A percentile compares a stretch with the other conserved stretches of the same genome.
Evolutionary conservation across 2,888 invertebrate species (phyloP).

Genomic region (Bugula neritina): DNA sequence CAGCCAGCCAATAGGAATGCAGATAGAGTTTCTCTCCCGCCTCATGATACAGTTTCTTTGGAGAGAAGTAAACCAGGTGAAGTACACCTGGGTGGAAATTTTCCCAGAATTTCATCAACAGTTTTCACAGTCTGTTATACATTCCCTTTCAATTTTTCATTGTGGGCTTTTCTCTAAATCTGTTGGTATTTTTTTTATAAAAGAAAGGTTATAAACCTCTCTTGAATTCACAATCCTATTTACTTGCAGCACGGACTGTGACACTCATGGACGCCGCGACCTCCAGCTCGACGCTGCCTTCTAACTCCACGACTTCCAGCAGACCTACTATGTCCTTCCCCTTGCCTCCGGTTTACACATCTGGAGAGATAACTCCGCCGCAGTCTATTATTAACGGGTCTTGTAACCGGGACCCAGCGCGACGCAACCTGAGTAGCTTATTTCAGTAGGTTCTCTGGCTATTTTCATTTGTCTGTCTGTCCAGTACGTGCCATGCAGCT

Average conservation of each 20-base stretch:
- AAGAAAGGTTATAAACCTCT: too few relatives aligned
- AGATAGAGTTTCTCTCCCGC: too few relatives aligned
- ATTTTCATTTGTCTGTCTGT: too few relatives aligned
- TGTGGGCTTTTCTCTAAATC: too few relatives aligned
- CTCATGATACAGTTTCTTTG: background rate
- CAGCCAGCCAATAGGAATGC: conserved; percentile 6
- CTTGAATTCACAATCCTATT: too few relatives aligned
- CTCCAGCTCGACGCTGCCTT: background rate
- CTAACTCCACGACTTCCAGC: background rate
- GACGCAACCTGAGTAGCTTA: background rate
- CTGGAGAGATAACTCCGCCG: background rate
- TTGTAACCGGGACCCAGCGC: background rate
- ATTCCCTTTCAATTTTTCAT: too few relatives aligned
- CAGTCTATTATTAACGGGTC: background rate
- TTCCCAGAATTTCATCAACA: too few relatives aligned
- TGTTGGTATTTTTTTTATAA: too few relatives aligned
- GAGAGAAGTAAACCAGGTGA: background rate
- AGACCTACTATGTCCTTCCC: background rate
- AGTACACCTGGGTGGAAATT: too few relatives aligned
- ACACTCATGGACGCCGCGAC: background rate
- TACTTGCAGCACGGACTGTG: background rate
- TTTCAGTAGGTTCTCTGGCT: background rate
- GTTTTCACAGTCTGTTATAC: too few relatives aligned
- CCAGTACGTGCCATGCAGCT: too few relatives aligned
- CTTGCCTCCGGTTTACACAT: background rate